Evolutionary conservation across 2,797 vertebrate species (phyloP), one percentile per base, ranked within the genome.

Genomic region (Buphagus erythrorhynchus): DNA sequence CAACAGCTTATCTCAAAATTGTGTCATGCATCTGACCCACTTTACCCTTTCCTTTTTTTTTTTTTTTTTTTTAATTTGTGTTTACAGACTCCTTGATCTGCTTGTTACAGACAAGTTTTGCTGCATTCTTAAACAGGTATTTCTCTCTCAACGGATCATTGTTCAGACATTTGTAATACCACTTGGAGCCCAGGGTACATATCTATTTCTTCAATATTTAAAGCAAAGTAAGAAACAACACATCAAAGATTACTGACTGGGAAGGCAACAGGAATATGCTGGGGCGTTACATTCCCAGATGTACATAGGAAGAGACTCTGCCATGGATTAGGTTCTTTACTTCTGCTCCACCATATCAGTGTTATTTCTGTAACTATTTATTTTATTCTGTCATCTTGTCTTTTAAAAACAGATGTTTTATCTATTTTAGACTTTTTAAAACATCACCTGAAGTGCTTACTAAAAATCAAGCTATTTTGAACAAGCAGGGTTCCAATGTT

Each of bases 1-100:
- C 81, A 82, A 69, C 57, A 95, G 65, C 81, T 96, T 96, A 94
- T 97, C 94, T 91, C 71, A 63, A 85, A 89, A 77, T 11, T 54
- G 16, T 92, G 72, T 57, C 72, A 46, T 24, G 42, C 33, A 38
- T 24, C 61, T 93, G 91, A 92, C 61, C 74, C n/a, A 52, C 35
- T 81, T 82, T 6, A 54, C 13, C 9, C 7, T 2, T 18, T 66
- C 10, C n/a, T n/a, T 43, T 59, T 46, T 14, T 49, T 48, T 16
- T n/a, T 52, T 81, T 55, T 72, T 57, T 21, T 17, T 74, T 57
- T 24, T 7, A 0, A 62, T 57, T 72, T 54, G n/a, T 86, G 33
- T 90, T 94, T 81, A 86, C 31, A 68, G 35, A 54, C 48, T 25
- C 76, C 92, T 87, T 66, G 68, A 80, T 92, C 55, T 79, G 63